These are phyloP conservation scores for Lateolabrax maculatus DNA, from an alignment of 2,797 vertebrate genomes.

Conservation along the genomic window DNA sequence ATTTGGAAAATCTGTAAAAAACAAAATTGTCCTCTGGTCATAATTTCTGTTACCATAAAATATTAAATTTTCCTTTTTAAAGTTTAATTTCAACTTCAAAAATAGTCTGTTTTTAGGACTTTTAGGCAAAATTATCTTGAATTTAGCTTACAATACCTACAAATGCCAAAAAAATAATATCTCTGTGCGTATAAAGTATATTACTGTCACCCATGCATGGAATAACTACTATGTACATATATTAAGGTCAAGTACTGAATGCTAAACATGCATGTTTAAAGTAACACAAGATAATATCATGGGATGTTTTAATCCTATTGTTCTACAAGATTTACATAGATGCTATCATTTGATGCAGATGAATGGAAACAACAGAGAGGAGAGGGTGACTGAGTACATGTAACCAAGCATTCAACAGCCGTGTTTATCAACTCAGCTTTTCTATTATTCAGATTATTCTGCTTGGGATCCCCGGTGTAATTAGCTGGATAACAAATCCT, in stretches of 20 bases:
- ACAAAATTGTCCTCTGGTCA: neutral
- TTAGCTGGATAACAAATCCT: conserved; percentile 70
- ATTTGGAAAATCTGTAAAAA: neutral
- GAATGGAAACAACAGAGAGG: conserved; percentile 41
- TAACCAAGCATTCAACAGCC: conserved; percentile 50
- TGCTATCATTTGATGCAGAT: conserved; percentile 52
- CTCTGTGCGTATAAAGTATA: neutral
- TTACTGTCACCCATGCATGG: neutral
- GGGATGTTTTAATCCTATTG: conserved; percentile 57
- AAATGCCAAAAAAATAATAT: neutral
- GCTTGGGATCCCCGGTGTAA: conserved; percentile 66
- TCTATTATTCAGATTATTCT: conserved; percentile 74
- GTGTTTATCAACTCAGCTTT: conserved; percentile 68
- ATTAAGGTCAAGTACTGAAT: conserved; percentile 20
- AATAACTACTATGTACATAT: conserved; percentile 1
- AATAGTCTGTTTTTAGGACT: neutral
- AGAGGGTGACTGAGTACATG: conserved; percentile 34
- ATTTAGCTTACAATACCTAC: neutral
- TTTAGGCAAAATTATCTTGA: neutral
- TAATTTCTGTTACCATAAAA: neutral
- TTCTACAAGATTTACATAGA: conserved; percentile 56
- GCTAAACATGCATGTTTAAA: conserved; percentile 27
- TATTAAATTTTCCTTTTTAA: conserved; percentile 9
- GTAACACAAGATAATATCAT: conserved; percentile 26
- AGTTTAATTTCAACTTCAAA: conserved; percentile 3